Base-by-base conservation (phyloP, 2,113 vertebrate species). In the Datnioides undecimradiatus region DNA sequence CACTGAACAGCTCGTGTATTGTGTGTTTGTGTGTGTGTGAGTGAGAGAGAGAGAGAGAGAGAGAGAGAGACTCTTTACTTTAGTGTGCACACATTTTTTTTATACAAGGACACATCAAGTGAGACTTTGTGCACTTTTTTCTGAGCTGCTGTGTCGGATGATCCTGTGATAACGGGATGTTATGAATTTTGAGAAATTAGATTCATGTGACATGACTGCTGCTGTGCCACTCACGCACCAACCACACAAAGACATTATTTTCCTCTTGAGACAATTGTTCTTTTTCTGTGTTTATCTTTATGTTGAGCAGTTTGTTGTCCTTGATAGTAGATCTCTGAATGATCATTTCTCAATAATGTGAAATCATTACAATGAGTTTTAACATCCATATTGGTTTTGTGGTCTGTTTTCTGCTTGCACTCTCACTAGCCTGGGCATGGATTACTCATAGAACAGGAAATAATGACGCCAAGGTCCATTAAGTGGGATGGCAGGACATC, bases 391-490 rank as follows among this genome's bases (percentile, higher is more conserved):
- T 90, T 82, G 90, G 75, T 87, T 87, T 88, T 88, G 77, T 86
- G 77, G 74, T 79, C 92, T 93, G 90, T 91, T 89, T 90, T 78
- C 76, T 85, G 74, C 87, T 83, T 58, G 63, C 33, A 58, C 80
- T 86, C 77, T 92, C 87, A 88, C 76, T 86, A 86, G 78, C 78
- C 60, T 31, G 72, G 79, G 71, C 84, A 91, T 65, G 88, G 84
- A 93, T 93, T 91, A 93, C 92, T 91, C 89, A 92, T 89, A 88
- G 84, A 89, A 85, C 86, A 92, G 91, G 93, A 94, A 93, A 93
- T 92, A 92, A 92, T 89, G 92, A 94, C 91, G 89, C 88, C 88
- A 89, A 91, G 86, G 90, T 93, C 93, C 92, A 93, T 94, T 93
- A 95, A 91, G 88, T 91, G 86, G 85, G 90, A 92, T 91, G 86